Conservation (phyloP, 2,797 vertebrate species). For the Lithobates sylvaticus region DNA sequence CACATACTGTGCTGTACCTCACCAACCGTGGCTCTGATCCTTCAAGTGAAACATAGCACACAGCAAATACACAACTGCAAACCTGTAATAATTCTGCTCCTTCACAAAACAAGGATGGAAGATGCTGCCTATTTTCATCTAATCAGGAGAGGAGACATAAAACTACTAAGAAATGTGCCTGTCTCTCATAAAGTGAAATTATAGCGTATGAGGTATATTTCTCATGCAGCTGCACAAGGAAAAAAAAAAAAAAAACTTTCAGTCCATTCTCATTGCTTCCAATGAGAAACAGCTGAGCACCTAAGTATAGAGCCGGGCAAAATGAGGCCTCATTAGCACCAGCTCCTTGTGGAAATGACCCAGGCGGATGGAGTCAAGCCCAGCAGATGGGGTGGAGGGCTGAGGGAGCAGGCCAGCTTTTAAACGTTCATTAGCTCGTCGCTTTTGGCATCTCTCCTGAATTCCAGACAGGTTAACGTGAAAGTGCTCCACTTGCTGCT, state of each 20-base stretch:
- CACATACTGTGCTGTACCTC: too few species aligned
- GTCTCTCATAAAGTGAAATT: slow-evolving; percentile 53
- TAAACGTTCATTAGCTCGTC: slow-evolving; percentile 59
- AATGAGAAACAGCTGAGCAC: slow-evolving; percentile 58
- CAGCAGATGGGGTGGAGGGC: slow-evolving; percentile 49
- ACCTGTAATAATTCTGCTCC: slow-evolving; percentile 24
- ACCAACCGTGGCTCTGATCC: too few species aligned
- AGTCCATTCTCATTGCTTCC: slow-evolving; percentile 34
- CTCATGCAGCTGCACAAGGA: slow-evolving; percentile 53
- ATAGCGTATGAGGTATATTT: slow-evolving; percentile 41
- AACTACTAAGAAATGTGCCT: slow-evolving; percentile 29
- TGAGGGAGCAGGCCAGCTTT: slow-evolving; percentile 40
- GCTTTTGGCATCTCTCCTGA: slow-evolving; percentile 69
- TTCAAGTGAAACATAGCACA: not conserved
- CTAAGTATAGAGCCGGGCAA: slow-evolving; percentile 35
- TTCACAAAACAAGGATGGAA: slow-evolving; percentile 18
- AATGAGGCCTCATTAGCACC: slow-evolving; percentile 57
- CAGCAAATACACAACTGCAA: not conserved
- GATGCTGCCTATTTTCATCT: slow-evolving; percentile 32
- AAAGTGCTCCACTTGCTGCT: slow-evolving; percentile 56
- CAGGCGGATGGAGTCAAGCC: slow-evolving; percentile 45
- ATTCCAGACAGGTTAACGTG: slow-evolving; percentile 62
- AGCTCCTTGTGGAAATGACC: slow-evolving; percentile 59
- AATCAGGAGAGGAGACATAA: slow-evolving; percentile 42
- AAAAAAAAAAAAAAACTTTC: slow-evolving; percentile 1